phyloP scores from a whole-genome alignment of 2,888 invertebrate genomes.

The Aleiodes testaceus region DNA sequence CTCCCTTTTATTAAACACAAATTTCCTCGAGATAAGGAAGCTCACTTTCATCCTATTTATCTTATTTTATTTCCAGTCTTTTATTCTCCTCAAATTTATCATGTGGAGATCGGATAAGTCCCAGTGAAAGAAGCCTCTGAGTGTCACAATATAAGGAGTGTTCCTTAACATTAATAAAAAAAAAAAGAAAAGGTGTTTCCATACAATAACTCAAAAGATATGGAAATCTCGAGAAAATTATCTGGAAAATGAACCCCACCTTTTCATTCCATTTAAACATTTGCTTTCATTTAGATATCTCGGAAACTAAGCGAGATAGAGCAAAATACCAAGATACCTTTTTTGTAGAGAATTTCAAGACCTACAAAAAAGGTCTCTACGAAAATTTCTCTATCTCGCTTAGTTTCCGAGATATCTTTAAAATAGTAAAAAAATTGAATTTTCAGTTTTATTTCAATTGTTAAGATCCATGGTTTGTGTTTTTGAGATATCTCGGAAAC shows the following conservation, averaged over 20 bases:
- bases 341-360: too few relatives aligned
- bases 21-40: constrained; percentile 9
- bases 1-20: background rate
- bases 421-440: too few relatives aligned
- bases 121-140: constrained; percentile 7
- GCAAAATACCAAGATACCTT: too few relatives aligned
- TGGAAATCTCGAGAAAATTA: constrained; percentile 12
- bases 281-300: too few relatives aligned
- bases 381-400: too few relatives aligned
- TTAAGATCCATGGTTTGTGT: too few relatives aligned
- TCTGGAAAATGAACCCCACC: background rate
- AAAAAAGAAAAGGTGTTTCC: background rate
- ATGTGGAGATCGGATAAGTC: constrained; percentile 20
- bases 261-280: background rate
- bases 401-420: too few relatives aligned
- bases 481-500: too few relatives aligned
- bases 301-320: too few relatives aligned
- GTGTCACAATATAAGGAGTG: background rate
- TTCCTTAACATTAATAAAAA: constrained; percentile 3
- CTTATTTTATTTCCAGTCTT: constrained; percentile 17
- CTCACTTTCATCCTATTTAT: background rate
- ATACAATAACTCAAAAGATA: constrained; percentile 2
- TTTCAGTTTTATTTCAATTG: too few relatives aligned
- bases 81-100: constrained; percentile 23
- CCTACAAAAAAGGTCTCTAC: too few relatives aligned